phyloP scores from a whole-genome alignment of 2,888 invertebrate species.

The Caprella mutica region DNA sequence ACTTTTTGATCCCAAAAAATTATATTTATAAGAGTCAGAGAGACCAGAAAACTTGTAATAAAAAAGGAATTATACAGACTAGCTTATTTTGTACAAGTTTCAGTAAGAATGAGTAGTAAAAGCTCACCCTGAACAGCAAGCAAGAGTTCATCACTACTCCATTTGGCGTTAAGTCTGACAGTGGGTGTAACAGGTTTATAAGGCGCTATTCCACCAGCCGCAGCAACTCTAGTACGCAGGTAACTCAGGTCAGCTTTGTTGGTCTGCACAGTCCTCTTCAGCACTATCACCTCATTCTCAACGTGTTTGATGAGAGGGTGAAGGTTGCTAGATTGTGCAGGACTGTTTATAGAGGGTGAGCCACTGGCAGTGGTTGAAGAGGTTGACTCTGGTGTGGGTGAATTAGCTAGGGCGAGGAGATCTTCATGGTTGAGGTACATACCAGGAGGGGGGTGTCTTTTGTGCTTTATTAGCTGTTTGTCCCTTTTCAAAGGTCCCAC shows the following conservation, averaged over 20 bases:
- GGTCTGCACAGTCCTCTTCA: conserved; percentile 93
- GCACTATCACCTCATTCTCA: conserved; percentile 84
- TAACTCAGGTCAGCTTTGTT: conserved; percentile 82
- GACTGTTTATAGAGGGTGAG: too few relatives aligned
- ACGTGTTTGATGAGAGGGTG: conserved; percentile 78
- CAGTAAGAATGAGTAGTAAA: neutral
- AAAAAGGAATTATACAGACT: too few relatives aligned
- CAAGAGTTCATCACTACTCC: conserved; percentile 84
- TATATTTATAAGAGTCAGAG: too few relatives aligned
- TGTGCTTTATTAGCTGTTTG: conserved; percentile 37
- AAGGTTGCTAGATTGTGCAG: too few relatives aligned
- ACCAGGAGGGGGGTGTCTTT: conserved; percentile 83
- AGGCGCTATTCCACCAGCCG: conserved; percentile 41
- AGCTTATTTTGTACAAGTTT: too few relatives aligned
- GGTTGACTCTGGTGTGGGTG: too few relatives aligned
- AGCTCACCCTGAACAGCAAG: conserved; percentile 74
- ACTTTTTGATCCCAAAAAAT: too few relatives aligned
- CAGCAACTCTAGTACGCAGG: conserved; percentile 66
- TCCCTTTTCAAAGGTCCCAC: conserved; percentile 36
- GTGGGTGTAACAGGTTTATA: conserved; percentile 40
- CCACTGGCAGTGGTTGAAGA: too few relatives aligned
- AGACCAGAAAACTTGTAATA: too few relatives aligned
- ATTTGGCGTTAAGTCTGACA: conserved; percentile 67
- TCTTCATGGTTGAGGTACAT: conserved; percentile 97
- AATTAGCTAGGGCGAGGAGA: too few relatives aligned